Evolutionary conservation across 2,888 invertebrate species (phyloP).

Genomic region (Lampropteryx suffumata): DNA sequence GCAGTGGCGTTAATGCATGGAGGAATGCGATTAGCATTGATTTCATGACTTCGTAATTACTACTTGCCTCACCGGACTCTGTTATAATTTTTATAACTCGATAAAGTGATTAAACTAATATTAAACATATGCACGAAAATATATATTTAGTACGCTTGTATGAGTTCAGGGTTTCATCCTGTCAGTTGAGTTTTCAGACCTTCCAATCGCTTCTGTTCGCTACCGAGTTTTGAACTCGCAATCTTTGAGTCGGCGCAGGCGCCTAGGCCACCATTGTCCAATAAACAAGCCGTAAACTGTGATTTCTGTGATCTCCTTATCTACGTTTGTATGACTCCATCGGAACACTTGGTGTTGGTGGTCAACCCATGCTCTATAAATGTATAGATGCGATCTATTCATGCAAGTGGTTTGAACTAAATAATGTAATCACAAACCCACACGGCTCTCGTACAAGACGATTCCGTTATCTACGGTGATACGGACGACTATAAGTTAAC

Average conservation of each 20-base stretch:
- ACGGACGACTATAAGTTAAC: constrained; percentile 32
- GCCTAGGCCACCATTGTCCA: not conserved
- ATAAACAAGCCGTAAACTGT: not conserved
- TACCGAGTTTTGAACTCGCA: too few species aligned
- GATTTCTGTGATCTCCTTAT: constrained; percentile 1
- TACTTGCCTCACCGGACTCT: not conserved
- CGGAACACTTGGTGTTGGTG: constrained; percentile 12
- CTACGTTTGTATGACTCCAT: not conserved
- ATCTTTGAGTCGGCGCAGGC: too few species aligned
- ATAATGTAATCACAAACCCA: constrained; percentile 22
- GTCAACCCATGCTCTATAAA: constrained; percentile 9
- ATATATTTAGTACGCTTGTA: too few species aligned
- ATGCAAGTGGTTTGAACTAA: constrained; percentile 20
- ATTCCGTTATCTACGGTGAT: constrained; percentile 34
- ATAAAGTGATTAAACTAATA: too few species aligned
- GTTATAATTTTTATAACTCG: not conserved
- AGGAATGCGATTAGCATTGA: constrained; percentile 17
- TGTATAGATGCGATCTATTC: constrained; percentile 17
- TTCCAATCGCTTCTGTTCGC: too few species aligned
- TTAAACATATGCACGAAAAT: too few species aligned
- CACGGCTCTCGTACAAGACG: constrained; percentile 16
- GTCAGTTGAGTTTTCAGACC: too few species aligned
- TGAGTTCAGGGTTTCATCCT: too few species aligned
- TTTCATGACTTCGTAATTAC: constrained; percentile 16
- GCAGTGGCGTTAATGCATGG: constrained; percentile 1